These are phyloP conservation scores for Antheraea mylitta DNA, from an alignment of 1,140 invertebrate species.

Conservation along the genomic window DNA sequence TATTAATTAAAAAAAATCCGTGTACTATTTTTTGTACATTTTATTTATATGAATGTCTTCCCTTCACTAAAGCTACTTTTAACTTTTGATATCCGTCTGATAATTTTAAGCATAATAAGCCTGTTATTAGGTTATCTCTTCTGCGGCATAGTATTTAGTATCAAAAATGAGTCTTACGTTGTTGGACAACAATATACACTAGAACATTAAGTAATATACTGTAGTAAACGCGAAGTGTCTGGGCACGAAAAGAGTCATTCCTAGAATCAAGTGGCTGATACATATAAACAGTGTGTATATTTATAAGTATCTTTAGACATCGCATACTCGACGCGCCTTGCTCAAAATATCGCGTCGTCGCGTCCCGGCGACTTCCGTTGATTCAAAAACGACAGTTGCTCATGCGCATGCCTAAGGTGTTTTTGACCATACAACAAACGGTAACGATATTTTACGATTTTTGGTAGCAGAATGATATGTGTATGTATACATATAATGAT, in stretches of 20 bases:
- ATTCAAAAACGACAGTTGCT: slow-evolving; percentile 38
- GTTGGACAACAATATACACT: not conserved
- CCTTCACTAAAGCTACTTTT: too few relatives aligned
- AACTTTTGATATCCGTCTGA: too few relatives aligned
- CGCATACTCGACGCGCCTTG: slow-evolving; percentile 42
- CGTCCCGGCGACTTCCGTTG: slow-evolving; percentile 61
- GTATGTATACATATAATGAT: not conserved
- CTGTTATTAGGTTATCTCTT: too few relatives aligned
- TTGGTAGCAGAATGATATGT: not conserved
- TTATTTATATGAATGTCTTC: too few relatives aligned
- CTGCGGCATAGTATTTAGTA: too few relatives aligned
- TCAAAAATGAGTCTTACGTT: not conserved
- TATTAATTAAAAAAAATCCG: too few relatives aligned
- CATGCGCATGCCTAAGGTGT: slow-evolving; percentile 15
- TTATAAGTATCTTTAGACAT: slow-evolving; percentile 11
- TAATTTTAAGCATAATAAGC: too few relatives aligned
- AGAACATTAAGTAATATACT: not conserved
- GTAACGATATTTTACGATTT: slow-evolving; percentile 8
- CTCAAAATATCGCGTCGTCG: slow-evolving; percentile 64
- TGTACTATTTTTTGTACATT: too few relatives aligned
- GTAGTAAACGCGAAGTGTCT: not conserved
- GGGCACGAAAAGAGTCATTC: not conserved
- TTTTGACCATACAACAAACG: slow-evolving; percentile 18
- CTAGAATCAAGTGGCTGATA: not conserved
- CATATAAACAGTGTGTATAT: not conserved